Conservation (phyloP, 2,888 invertebrate species). For the Eulithis prunata region DNA sequence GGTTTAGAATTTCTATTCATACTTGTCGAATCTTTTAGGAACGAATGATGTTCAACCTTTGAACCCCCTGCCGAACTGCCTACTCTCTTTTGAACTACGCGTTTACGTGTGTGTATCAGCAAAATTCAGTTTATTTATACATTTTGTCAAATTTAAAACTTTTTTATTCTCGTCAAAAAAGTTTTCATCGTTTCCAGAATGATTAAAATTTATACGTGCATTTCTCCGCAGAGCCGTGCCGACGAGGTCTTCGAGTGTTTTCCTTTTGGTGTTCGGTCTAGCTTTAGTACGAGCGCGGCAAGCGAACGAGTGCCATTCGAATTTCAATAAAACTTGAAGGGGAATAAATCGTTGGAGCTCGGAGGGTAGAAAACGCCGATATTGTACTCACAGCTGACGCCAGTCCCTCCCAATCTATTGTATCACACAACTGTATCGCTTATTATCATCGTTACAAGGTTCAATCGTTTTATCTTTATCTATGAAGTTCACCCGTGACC, state of each 20-base stretch:
- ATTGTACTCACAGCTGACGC: constrained; percentile 68
- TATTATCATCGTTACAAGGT: constrained; percentile 17
- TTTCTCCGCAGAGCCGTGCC: constrained; percentile 25
- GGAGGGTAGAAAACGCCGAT: constrained; percentile 42
- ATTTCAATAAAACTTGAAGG: constrained; percentile 77
- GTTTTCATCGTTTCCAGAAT: constrained; percentile 15
- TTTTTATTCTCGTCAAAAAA: constrained; percentile 4
- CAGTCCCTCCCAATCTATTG: constrained; percentile 21
- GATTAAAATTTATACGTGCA: constrained; percentile 41
- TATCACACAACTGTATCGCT: constrained; percentile 20
- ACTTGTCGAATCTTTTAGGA: too few relatives aligned
- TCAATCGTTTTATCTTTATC: background rate
- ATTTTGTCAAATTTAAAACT: background rate
- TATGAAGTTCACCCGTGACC: constrained; percentile 8
- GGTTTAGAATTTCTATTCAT: too few relatives aligned
- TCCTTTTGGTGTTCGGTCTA: constrained; percentile 51
- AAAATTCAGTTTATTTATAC: too few relatives aligned
- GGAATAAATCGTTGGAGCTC: constrained; percentile 65
- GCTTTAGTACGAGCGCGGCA: constrained; percentile 45
- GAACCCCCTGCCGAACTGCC: background rate
- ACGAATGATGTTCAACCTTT: too few relatives aligned
- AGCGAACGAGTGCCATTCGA: constrained; percentile 59
- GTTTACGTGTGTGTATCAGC: too few relatives aligned
- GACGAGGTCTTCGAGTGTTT: constrained; percentile 47
- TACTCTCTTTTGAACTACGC: background rate